A percentile compares a stretch with the other conserved stretches of the same genome.
Conservation (phyloP, 2,888 invertebrate genomes). For the Selenia dentaria region DNA sequence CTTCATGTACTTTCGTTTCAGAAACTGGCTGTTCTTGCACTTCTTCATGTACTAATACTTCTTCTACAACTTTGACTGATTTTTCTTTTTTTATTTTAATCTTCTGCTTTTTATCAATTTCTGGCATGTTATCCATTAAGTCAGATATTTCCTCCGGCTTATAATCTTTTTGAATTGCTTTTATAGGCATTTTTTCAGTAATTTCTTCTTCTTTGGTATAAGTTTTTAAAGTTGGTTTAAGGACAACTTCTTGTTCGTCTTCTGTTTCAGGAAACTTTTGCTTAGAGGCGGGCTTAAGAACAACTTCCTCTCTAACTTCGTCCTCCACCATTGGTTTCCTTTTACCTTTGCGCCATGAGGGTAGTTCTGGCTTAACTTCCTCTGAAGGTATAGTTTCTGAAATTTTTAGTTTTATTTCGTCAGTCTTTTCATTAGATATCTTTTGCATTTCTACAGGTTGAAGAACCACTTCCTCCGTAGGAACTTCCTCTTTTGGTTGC, state of each 20-base stretch:
- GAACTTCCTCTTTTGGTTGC: background rate
- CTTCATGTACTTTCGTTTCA: constrained; percentile 26
- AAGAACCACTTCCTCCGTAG: background rate
- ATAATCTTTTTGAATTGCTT: background rate
- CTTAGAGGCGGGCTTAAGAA: constrained; percentile 67
- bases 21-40: constrained; percentile 12
- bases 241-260: constrained; percentile 52
- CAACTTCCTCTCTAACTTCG: constrained; percentile 55
- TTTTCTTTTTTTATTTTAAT: constrained; percentile 36
- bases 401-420: constrained; percentile 60
- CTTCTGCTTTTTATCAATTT: constrained; percentile 39
- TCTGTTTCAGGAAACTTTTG: background rate
- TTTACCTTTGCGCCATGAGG: constrained; percentile 49
- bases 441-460: background rate
- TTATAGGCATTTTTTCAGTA: background rate
- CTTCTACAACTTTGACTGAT: constrained; percentile 42
- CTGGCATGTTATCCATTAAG: constrained; percentile 26
- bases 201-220: constrained; percentile 7
- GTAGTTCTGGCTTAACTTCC: constrained; percentile 47
- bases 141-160: background rate
- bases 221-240: constrained; percentile 62
- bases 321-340: constrained; percentile 55
- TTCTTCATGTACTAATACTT: constrained; percentile 35
- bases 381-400: constrained; percentile 46
- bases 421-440: constrained; percentile 67